Base-by-base conservation (phyloP, 2,797 vertebrate species). In the Crenuchus spilurus region DNA sequence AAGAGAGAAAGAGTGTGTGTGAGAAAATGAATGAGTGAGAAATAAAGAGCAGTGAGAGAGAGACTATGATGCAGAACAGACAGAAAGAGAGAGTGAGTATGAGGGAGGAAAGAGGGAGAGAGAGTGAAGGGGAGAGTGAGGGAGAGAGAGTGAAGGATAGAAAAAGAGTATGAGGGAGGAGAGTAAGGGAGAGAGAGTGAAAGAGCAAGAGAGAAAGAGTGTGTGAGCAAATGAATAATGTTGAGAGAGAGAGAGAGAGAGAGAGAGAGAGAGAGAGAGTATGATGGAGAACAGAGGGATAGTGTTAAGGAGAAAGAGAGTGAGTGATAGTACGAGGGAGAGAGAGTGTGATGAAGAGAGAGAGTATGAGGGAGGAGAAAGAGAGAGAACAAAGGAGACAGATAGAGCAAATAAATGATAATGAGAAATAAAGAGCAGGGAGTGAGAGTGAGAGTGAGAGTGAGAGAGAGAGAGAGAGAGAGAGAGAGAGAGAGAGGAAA, bases 381-480 rank as follows among this genome's bases (percentile, higher is more conserved):
- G 54, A 60, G 72, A 81, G 42, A 81, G 69, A 71, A 70, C 73
- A 63, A 33, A 64, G 78, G 81, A 65, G 76, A 63, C 76, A 75
- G 78, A 82, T 76, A 66, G 75, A 83, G 80, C 3, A 35, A 8
- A 35, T 3, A 35, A 35, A 44, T 18, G 26, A 35, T 64, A 33
- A 77, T 80, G 63, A 85, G 84, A 72, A 75, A 42, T 62, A 79
- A 74, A 75, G 79, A 85, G 75, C 83, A 33, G 77, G 77, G 67
- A 35, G 79, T 48, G 79, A 79, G 79, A 70, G 77, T 72, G 76
- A 74, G 71, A 48, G 65, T 82, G 20, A 33, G 46, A 22, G 26
- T 6, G 24, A 39, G 7, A 51, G 46, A 22, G 42, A 58, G 28
- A 24, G n/a, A 41, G 8, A 54, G 31, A 39, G 51, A 0, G 3